Evolutionary conservation across 2,797 vertebrate genomes (phyloP), one percentile per base, ranked within the genome.

Genomic region (Onychomys torridus): DNA sequence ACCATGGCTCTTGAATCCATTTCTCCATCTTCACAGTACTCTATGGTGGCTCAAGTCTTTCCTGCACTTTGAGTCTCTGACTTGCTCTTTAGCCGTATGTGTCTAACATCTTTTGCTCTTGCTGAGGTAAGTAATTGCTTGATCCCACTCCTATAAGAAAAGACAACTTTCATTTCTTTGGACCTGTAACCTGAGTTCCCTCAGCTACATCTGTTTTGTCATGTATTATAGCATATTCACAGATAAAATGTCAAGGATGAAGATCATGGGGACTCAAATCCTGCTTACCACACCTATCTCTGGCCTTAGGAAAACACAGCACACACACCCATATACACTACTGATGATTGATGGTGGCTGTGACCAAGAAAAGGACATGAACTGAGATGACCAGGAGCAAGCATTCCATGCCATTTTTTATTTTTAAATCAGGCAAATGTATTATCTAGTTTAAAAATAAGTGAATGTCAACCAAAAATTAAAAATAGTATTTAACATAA

Each of bases 401-500:
- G 49, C 21, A 76, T 78, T 91, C 63, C 17, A 59, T 85, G 49
- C 52, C 34, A 76, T 75, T 91, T 77, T 86, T 86, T 55, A 83
- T 37, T 67, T 96, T 91, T 90, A 76, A 90, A 82, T 21, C 34
- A 73, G 79, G 43, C 5, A n/a, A n/a, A 52, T 75, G 46, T 40
- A 32, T 78, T 79, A 91, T 40, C 55, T 88, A 75, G 46, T 49
- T 95, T 91, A 79, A 67, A 81, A 81, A 69, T 81, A 81, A 81
- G 43, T 65, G 86, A 40, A 57, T 67, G 78, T 16, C 8, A 34
- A 61, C 59, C 55, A 90, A 83, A 82, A n/a, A 91, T 61, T 79
- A 34, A 83, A 82, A 91, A 71, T 8, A 17, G 69, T 77, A 69
- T 52, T 55, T 86, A 86, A 25, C 43, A n/a, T 84, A 67, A 82